Base-by-base conservation (phyloP, 2,888 invertebrate species). In the Andrena minutula region DNA sequence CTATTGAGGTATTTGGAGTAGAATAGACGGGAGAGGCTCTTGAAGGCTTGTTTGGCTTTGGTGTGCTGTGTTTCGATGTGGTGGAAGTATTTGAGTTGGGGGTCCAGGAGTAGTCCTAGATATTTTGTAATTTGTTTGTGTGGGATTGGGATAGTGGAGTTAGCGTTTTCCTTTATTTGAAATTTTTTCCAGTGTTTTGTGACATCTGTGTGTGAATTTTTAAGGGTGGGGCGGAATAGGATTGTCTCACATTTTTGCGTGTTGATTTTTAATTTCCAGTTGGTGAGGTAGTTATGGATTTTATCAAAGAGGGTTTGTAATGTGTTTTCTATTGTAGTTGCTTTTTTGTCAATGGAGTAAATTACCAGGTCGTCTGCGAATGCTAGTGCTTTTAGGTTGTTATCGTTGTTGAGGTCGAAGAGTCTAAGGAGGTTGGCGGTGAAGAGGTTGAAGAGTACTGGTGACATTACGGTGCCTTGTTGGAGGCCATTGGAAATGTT, bases 311-410 rank as follows among this genome's bases (percentile, higher is more conserved):
- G 7, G 0, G 61, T 12, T 51, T 77, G 79, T 2, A 85, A 20
- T 28, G 30, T 3, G 1, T 2, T 47, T 72, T 75, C 8, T 28
- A 82, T 66, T 1, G 6, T 12, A 0, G 60, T 41, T 0, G 71
- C 49, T 61, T 71, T 61, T 0, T 23, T 63, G 20, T 68, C 4
- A 0, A 10, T 49, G 0, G 64, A n/a, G 20, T 81, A 84, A 2
- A 79, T 20, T 12, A 82, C 0, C 0, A 81, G n/a, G 26, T 85
- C 83, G n/a, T 85, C 78, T 2, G 85, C 85, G 16, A 71, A 83
- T 0, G 82, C 73, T 7, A 83, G 49, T 0, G 75, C 74, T 28
- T 12, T 30, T 28, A 16, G 53, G 16, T 23, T 23, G 0, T 68
- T 47, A 4, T 10, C n/a, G 10, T n/a, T 5, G 10, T 78, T 83